These are phyloP conservation scores for Alethe castanea DNA, from an alignment of 2,113 vertebrate genomes.

Conservation along the genomic window DNA sequence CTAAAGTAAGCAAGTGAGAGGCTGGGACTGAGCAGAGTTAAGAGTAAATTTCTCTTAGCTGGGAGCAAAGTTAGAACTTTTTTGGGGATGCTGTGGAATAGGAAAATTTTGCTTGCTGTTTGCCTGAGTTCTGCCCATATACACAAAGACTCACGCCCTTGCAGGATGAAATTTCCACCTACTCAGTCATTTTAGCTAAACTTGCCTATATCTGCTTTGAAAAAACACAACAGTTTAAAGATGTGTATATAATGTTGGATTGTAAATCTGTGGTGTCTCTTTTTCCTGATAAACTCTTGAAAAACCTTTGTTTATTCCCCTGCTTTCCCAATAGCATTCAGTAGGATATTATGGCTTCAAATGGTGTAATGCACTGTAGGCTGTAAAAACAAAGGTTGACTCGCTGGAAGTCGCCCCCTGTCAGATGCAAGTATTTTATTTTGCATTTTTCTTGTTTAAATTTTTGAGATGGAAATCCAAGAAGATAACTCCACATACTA, in stretches of 20 bases:
- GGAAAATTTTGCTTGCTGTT: neutral
- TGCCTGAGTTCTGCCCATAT: neutral
- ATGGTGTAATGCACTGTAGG: neutral
- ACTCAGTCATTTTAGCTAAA: neutral
- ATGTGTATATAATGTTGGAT: neutral
- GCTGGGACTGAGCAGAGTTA: neutral
- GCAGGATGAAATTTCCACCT: neutral
- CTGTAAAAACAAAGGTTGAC: neutral
- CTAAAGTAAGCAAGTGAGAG: neutral
- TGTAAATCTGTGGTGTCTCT: neutral
- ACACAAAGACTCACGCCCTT: neutral
- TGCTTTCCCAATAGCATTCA: neutral
- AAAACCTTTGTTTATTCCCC: neutral
- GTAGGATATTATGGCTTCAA: neutral
- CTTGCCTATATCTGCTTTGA: neutral
- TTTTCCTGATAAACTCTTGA: neutral
- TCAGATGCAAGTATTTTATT: neutral
- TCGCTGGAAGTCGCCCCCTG: neutral
- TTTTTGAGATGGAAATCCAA: neutral
- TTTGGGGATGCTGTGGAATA: neutral
- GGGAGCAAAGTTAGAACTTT: neutral
- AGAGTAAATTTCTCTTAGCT: neutral
- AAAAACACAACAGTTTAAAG: neutral
- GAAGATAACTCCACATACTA: neutral
- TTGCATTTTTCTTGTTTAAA: neutral